Base-by-base conservation (phyloP, 2,888 invertebrate species). In the Didymodactylos carnosus region DNA sequence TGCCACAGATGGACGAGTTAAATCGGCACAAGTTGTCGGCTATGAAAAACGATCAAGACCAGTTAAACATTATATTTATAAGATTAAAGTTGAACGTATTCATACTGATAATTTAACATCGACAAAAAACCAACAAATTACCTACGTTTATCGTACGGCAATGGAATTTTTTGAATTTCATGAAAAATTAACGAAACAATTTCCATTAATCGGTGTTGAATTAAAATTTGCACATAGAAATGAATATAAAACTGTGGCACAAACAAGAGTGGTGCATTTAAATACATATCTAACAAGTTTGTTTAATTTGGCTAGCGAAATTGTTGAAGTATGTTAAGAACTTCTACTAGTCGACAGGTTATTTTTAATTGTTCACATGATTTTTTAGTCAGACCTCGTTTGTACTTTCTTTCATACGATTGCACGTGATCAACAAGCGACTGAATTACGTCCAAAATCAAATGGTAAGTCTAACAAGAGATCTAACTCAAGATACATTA, bases 351-450 rank as follows among this genome's bases (percentile, higher is more conserved):
- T 43, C 19, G 13, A 13, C 25, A 43, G 25, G 16, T 39, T 29
- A 39, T 8, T 73, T 39, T 75, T 2, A 23, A 62, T 72, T n/a
- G 3, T 27, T 13, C 10, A n/a, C 14, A 51, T 40, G 19, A 71
- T 90, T 73, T 81, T 82, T 72, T 79, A 85, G 85, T 83, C 84
- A 11, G 93, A 94, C 83, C 86, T 98, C 73, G 94, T 98, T 1
- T 97, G 97, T 83, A 98, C 97, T 0, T 98, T 98, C 86, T 97
- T 97, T 86, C 98, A 98, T 85, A 94, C 95, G 3, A 84, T 97
- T 76, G 84, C 94, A 76, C 86, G 95, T 77, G 97, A 97, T 84
- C 94, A 94, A 84, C 91, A 93, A 82, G 91, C 91, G 16, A 75
- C 75, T 27, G 76, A 75, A 73, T 80, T 77, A 53, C 77, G 35